phyloP scores from a whole-genome alignment of 1,140 invertebrate species.

The Orius insidiosus region DNA sequence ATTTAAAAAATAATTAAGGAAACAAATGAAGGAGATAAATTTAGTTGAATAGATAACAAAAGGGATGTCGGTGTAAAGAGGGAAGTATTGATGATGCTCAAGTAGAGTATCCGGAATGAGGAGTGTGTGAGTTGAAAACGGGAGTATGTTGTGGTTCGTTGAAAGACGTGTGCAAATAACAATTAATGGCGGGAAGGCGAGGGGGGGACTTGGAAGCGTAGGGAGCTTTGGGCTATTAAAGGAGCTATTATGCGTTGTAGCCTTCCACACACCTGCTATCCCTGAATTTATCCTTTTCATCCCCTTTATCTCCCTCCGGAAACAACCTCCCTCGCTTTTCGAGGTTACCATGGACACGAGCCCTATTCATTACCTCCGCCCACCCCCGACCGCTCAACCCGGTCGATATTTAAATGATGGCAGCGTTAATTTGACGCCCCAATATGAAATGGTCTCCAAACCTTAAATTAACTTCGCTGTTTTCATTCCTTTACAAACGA shows the following conservation, averaged over 20 bases:
- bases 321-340: background rate
- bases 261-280: background rate
- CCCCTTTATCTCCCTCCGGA: background rate
- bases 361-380: constrained; percentile 4
- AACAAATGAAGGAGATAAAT: too few relatives aligned
- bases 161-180: constrained; percentile 6
- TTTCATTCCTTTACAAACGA: too few relatives aligned
- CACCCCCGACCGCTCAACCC: background rate
- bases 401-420: constrained; percentile 4
- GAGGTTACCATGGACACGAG: background rate
- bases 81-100: too few relatives aligned
- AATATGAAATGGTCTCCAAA: too few relatives aligned
- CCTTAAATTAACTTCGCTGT: too few relatives aligned
- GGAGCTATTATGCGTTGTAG: constrained; percentile 1
- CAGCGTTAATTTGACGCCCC: constrained; percentile 2
- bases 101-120: too few relatives aligned
- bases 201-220: background rate
- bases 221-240: background rate
- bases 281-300: background rate
- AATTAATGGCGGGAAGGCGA: background rate
- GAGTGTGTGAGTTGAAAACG: too few relatives aligned
- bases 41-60: too few relatives aligned
- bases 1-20: too few relatives aligned
- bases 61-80: too few relatives aligned
- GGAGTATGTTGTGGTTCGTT: too few relatives aligned